Conservation (phyloP, 2,797 vertebrate genomes). For the Phalloptychus januarius region DNA sequence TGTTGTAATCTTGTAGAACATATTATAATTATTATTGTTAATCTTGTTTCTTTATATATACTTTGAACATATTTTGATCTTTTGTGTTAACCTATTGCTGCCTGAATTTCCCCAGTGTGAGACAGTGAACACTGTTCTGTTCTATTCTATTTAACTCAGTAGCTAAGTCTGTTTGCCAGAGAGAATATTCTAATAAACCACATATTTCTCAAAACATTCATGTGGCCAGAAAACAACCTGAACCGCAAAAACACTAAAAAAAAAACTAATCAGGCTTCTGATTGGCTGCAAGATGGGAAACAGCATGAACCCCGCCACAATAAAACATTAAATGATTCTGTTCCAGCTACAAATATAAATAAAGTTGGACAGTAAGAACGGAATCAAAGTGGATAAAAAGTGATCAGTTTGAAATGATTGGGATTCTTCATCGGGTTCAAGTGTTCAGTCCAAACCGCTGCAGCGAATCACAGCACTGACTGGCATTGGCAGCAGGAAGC, state of each 20-base stretch:
- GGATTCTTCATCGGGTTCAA: constrained; percentile 78
- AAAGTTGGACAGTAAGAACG: constrained; percentile 61
- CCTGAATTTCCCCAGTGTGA: too few species aligned
- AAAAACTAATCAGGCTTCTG: constrained; percentile 54
- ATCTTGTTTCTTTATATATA: too few species aligned
- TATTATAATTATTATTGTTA: too few species aligned
- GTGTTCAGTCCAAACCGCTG: constrained; percentile 36
- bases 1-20: too few species aligned
- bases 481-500: constrained; percentile 83
- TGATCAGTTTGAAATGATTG: constrained; percentile 64
- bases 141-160: too few species aligned
- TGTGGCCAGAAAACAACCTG: neutral
- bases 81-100: too few species aligned
- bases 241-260: neutral
- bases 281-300: constrained; percentile 68
- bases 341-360: constrained; percentile 66
- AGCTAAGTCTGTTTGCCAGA: neutral
- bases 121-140: too few species aligned
- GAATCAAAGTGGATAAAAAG: constrained; percentile 64
- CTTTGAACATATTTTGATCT: too few species aligned
- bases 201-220: neutral
- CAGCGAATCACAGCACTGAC: constrained; percentile 88
- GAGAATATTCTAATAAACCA: neutral
- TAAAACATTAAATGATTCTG: constrained; percentile 50
- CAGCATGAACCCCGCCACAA: constrained; percentile 40